phyloP scores from a whole-genome alignment of 1,140 invertebrate species.

The Drosophila mauritiana region DNA sequence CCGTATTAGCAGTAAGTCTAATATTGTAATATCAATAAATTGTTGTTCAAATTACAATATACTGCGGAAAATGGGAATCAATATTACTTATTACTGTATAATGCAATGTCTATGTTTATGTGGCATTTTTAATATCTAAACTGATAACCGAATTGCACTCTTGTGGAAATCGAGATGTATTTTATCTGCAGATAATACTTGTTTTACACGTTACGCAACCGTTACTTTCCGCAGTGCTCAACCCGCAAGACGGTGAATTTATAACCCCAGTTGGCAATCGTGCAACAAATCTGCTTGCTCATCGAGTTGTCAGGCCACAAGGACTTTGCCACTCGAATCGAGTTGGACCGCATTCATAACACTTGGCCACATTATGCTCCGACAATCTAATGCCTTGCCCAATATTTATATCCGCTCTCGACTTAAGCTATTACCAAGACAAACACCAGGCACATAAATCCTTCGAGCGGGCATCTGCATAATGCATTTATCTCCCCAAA shows the following conservation, averaged over 20 bases:
- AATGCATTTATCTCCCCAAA: constrained; percentile 53
- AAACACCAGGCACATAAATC: constrained; percentile 70
- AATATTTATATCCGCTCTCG: constrained; percentile 74
- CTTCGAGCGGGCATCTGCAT: constrained; percentile 58
- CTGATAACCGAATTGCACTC: not conserved
- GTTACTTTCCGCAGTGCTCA: constrained; percentile 1
- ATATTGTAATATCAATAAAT: no score
- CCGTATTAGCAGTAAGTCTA: no score
- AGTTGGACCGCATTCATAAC: constrained; percentile 29
- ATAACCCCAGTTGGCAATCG: constrained; percentile 22
- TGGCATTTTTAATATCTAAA: no score
- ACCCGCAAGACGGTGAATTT: constrained; percentile 23
- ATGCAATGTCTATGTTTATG: no score
- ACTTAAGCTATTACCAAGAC: constrained; percentile 73
- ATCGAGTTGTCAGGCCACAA: constrained; percentile 34
- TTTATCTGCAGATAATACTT: constrained; percentile 4
- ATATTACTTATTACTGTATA: no score
- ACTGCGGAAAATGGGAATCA: no score
- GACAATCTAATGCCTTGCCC: constrained; percentile 63
- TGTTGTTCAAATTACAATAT: no score
- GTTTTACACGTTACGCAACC: constrained; percentile 17
- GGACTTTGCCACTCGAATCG: constrained; percentile 14
- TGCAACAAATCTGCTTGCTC: constrained; percentile 40
- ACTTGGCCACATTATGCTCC: constrained; percentile 41
- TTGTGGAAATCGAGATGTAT: not conserved